phyloP scores from a whole-genome alignment of 2,113 vertebrate species.

The Myiozetetes cayanensis region DNA sequence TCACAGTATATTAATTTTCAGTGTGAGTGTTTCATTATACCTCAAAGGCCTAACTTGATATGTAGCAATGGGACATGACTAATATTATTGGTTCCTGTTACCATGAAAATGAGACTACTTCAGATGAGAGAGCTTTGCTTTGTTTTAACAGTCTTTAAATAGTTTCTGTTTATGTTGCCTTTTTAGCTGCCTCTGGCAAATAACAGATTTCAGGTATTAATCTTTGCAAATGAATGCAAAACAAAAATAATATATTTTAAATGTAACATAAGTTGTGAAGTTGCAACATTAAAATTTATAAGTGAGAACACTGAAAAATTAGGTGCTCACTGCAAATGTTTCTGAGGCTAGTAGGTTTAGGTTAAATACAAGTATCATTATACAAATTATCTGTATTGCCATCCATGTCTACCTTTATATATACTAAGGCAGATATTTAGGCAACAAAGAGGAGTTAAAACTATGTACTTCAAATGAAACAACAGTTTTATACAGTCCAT shows the following conservation, averaged over 20 bases:
- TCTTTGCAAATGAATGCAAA: not conserved
- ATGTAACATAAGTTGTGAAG: not conserved
- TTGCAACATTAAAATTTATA: not conserved
- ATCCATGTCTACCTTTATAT: not conserved
- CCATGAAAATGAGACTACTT: not conserved
- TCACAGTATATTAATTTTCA: not conserved
- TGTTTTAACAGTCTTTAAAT: not conserved
- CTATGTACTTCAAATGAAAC: not conserved
- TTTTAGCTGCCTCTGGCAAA: not conserved
- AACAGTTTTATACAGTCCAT: not conserved
- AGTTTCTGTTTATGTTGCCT: not conserved
- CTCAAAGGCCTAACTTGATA: not conserved
- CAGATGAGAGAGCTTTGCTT: not conserved
- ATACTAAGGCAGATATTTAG: not conserved
- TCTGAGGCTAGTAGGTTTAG: not conserved
- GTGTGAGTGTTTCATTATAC: not conserved
- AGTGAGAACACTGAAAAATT: not conserved
- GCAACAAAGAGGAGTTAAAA: not conserved
- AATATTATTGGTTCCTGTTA: not conserved
- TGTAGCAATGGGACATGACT: not conserved
- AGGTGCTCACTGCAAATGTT: not conserved
- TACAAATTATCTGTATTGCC: not conserved
- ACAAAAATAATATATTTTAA: not conserved
- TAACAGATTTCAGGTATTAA: not conserved
- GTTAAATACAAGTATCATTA: not conserved